Base-by-base conservation (phyloP, 2,888 invertebrate species). In the Chesias legatella region DNA sequence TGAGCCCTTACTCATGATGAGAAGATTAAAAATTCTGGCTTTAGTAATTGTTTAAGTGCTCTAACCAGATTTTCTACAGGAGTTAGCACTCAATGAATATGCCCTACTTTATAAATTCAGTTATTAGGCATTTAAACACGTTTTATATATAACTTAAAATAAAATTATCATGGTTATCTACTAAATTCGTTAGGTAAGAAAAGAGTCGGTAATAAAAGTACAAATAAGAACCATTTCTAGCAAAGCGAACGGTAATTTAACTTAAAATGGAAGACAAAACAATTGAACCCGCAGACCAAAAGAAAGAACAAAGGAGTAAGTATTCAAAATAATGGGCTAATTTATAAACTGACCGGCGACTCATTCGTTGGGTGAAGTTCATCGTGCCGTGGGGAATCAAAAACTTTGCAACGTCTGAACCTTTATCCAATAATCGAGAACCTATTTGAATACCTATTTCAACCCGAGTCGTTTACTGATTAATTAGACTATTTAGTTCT, bases 11-110 rank as follows among this genome's bases (percentile, higher is more conserved):
- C 58, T 72, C 69, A 72, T 77, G 79, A 81, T 79, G 71, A 77
- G 69, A 53, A 73, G 73, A 79, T 81, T 78, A 73, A 79, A 77
- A 75, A 74, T 72, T 74, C 73, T 67, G 63, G 60, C 63, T 67
- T 62, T 66, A 68, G 65, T 73, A 73, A 73, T 79, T 76, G 65
- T 64, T 67, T 67, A 58, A 72, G 65, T 67, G 65, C 63, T 74
- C 66, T 56, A 64, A 68, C 56, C 67, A 68, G 70, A 72, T 72
- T 76, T 69, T 60, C 60, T 74, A 61, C 33, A 31, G 35, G 58
- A 45, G 49, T 48, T 38, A 41, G 50, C 54, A 50, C 38, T 36
- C 52, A 63, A 60, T 57, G 45, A 62, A 54, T 59, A 61, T 58
- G 43, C 33, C 34, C 27, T 27, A 39, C 39, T 48, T 42, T 37